phyloP scores from a whole-genome alignment of 2,888 invertebrate genomes.

The Pandemis corylana region DNA sequence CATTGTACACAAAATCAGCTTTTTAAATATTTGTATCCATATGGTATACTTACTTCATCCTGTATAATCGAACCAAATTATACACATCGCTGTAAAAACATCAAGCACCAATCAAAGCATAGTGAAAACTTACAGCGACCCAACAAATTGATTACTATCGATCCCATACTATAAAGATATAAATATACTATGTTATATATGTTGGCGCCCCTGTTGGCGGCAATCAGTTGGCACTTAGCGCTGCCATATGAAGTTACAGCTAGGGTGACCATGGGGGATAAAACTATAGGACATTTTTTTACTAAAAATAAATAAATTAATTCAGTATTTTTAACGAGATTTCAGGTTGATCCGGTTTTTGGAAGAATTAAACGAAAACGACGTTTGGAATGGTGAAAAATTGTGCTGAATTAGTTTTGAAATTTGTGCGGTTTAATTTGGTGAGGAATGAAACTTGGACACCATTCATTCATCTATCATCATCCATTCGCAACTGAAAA shows the following conservation, averaged over 20 bases:
- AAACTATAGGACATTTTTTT: background rate
- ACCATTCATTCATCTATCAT: no score
- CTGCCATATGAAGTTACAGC: slow-evolving; percentile 39
- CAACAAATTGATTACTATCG: slow-evolving; percentile 33
- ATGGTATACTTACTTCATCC: no score
- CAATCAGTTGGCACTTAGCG: slow-evolving; percentile 42
- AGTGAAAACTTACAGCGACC: slow-evolving; percentile 18
- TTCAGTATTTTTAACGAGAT: no score
- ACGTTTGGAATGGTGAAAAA: no score
- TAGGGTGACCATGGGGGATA: slow-evolving; percentile 24
- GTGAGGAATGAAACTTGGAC: no score
- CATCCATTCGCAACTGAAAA: no score
- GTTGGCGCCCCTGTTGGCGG: slow-evolving; percentile 6
- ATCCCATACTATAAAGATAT: slow-evolving; percentile 8
- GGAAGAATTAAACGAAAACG: no score
- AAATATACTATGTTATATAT: slow-evolving; percentile 3
- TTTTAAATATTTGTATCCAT: no score
- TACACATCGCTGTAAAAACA: background rate
- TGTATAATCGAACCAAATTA: background rate
- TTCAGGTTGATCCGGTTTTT: no score
- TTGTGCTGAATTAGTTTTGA: no score
- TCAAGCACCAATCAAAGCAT: slow-evolving; percentile 3
- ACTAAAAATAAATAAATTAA: background rate
- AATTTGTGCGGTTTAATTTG: no score
- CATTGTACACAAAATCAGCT: no score